phyloP scores from a whole-genome alignment of 2,888 invertebrate species.

The Julus scandinavius region DNA sequence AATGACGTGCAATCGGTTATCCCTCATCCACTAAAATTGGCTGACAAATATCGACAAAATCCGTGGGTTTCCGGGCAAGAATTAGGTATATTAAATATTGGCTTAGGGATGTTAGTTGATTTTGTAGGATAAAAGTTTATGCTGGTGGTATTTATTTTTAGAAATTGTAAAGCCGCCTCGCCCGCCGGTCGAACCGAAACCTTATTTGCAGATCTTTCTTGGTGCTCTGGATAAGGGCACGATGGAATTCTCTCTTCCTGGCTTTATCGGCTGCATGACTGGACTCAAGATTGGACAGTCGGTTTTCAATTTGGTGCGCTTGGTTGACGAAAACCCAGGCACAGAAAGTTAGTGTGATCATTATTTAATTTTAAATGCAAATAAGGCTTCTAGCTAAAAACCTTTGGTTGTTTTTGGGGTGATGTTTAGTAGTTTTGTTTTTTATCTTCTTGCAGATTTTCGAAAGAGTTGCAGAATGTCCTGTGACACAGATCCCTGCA shows the following conservation, averaged over 20 bases:
- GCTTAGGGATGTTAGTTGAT: neutral
- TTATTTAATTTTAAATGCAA: too few species aligned
- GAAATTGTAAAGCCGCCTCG: constrained; percentile 88
- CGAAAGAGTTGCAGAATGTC: constrained; percentile 78
- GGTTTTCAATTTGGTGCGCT: constrained; percentile 60
- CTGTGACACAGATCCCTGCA: constrained; percentile 87
- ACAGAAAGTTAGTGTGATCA: constrained; percentile 52
- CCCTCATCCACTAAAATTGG: constrained; percentile 75
- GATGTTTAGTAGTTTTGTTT: neutral
- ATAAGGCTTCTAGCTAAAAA: too few species aligned
- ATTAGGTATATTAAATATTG: constrained; percentile 57
- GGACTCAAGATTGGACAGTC: constrained; percentile 86
- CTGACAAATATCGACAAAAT: constrained; percentile 83
- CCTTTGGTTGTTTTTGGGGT: neutral
- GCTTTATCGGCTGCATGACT: constrained; percentile 87
- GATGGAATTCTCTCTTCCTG: constrained; percentile 74
- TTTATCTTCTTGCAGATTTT: constrained; percentile 65
- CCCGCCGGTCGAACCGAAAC: constrained; percentile 87
- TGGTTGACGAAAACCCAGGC: constrained; percentile 58
- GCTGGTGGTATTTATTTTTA: constrained; percentile 64
- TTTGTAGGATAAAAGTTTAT: neutral
- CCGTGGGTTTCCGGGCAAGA: constrained; percentile 74
- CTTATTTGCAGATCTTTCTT: constrained; percentile 85
- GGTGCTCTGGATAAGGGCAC: constrained; percentile 86
- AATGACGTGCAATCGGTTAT: constrained; percentile 80